These are phyloP conservation scores for Gouania willdenowi DNA, from an alignment of 2,797 vertebrate species.

Conservation along the genomic window DNA sequence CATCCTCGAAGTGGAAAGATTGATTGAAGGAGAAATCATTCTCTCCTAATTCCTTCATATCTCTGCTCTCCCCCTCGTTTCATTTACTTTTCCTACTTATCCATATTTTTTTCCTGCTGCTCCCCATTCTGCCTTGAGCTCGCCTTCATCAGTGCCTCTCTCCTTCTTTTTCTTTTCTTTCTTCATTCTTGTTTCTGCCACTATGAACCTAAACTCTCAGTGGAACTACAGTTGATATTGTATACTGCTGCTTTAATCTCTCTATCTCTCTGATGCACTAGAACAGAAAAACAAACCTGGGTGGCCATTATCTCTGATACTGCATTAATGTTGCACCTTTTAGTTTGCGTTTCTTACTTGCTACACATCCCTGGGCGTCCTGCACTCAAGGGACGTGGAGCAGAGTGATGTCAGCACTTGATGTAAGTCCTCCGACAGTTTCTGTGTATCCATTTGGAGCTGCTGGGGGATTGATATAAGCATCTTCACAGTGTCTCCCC, in stretches of 20 bases:
- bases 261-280: conserved; percentile 1
- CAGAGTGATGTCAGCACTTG: conserved; percentile 14
- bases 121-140: conserved; percentile 48
- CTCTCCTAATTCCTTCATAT: conserved; percentile 42
- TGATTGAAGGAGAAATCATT: conserved; percentile 47
- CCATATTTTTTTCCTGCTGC: no score
- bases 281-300: conserved; percentile 22
- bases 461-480: conserved; percentile 6
- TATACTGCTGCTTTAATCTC: conserved; percentile 47
- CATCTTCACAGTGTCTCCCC: neutral
- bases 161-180: conserved; percentile 11
- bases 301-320: conserved; percentile 27
- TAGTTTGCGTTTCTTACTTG: conserved; percentile 7
- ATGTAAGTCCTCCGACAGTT: conserved; percentile 10
- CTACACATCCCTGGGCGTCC: neutral
- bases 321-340: conserved; percentile 16
- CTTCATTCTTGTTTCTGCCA: conserved; percentile 21
- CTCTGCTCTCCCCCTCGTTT: conserved; percentile 25
- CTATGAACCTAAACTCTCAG: conserved; percentile 59
- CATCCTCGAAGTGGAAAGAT: conserved; percentile 42
- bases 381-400: neutral
- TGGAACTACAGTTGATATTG: conserved; percentile 49
- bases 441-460: neutral
- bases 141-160: conserved; percentile 39
- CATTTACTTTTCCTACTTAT: conserved; percentile 43